Conservation (phyloP, 2,113 vertebrate genomes). For the Clupea harengus region DNA sequence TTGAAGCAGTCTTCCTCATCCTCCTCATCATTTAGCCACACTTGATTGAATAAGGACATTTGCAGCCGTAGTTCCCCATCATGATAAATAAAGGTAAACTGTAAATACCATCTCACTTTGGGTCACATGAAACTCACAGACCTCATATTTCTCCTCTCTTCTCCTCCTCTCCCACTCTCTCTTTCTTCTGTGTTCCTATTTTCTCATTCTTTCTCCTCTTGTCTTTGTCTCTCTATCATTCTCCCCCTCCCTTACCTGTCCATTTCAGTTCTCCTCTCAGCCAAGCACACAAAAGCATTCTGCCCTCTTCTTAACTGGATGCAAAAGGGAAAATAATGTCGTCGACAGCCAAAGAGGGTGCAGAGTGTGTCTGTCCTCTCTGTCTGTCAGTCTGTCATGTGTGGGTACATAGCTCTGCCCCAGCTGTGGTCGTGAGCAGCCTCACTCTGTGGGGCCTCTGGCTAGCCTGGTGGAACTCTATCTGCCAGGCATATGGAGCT, state of each 20-base stretch:
- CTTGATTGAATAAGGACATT: not conserved
- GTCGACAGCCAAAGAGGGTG: not conserved
- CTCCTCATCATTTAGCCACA: not conserved
- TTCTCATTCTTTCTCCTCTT: slow-evolving; percentile 32
- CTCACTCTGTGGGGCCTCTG: not conserved
- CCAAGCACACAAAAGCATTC: too few relatives aligned
- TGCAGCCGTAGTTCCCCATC: not conserved
- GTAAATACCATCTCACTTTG: too few relatives aligned
- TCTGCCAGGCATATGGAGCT: slow-evolving; percentile 60
- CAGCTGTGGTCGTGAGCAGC: slow-evolving; percentile 9
- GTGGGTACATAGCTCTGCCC: not conserved
- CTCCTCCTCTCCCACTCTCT: too few relatives aligned
- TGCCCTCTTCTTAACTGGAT: too few relatives aligned
- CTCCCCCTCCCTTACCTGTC: too few relatives aligned
- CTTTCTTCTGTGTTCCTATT: slow-evolving; percentile 12
- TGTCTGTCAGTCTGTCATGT: not conserved
- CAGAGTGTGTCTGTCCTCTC: not conserved
- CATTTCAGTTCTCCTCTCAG: not conserved
- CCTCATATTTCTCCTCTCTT: too few relatives aligned
- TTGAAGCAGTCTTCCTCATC: too few relatives aligned
- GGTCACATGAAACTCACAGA: too few relatives aligned
- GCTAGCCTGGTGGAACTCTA: slow-evolving; percentile 41
- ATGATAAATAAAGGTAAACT: not conserved
- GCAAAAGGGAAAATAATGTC: too few relatives aligned
- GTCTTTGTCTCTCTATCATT: not conserved